Evolutionary conservation across 2,113 vertebrate genomes (phyloP), one percentile per base, ranked within the genome.

Genomic region (Rhea pennata): DNA sequence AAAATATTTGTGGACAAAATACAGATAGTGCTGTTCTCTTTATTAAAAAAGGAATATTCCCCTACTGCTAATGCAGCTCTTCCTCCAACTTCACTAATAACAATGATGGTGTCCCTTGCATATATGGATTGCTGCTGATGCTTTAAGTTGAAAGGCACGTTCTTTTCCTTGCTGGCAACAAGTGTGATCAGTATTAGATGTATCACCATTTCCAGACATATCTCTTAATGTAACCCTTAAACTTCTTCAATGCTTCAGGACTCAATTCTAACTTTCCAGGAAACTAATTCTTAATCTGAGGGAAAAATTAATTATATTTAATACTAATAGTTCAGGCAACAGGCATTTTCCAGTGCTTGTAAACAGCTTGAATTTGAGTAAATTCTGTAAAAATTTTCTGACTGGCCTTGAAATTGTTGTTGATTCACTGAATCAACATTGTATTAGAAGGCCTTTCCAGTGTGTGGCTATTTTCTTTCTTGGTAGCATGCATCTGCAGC

Each of bases 1-100:
- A 48, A 64, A 89, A 22, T 88, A 48, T 89, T 89, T 89, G 85
- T 91, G 92, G 92, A 86, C 70, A 59, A 72, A 62, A 31, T 17
- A 29, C 29, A 15, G 39, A 14, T 36, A 9, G 16, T 2, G 5
- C 10, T 26, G 46, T 8, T 40, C 21, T 54, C 29, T 58, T 88
- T 42, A 53, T 53, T 65, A 46, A 5, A 50, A 70, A 59, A 59
- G 31, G 56, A 33, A 4, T 48, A 2, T n/a, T 69, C 80, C 80
- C 24, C 8, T 4, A 19, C 8, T 72, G 36, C 4, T 42, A 2
- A 4, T 75, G 24, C 11, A 26, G 21, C 23, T 89, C 2, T 82
- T 59, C 33, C 27, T 23, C 15, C 42, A 61, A 65, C 15, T 26
- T 71, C 42, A 4, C 11, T 67, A 46, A 24, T 64, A 0, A 10